These are phyloP conservation scores for Redunca redunca DNA, from an alignment of 2,113 vertebrate genomes.

Conservation along the genomic window DNA sequence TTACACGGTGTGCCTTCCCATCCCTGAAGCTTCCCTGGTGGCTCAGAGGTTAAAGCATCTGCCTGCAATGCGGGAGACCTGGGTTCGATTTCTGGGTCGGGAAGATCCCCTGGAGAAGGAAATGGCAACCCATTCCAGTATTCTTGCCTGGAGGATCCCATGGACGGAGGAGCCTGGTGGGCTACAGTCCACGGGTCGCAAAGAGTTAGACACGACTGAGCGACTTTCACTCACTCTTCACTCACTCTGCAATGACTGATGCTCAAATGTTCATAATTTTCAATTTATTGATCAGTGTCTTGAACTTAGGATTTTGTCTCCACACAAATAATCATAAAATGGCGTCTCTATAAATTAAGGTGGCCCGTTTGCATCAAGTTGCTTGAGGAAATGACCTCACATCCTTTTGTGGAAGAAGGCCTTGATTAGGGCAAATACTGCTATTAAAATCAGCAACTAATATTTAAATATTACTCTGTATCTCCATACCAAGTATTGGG, in stretches of 20 bases:
- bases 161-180: too few species aligned
- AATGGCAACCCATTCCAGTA: too few species aligned
- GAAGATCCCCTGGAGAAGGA: too few species aligned
- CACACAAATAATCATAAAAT: background rate
- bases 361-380: background rate
- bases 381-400: background rate
- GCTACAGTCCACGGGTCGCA: too few species aligned
- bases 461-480: background rate
- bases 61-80: too few species aligned
- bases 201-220: too few species aligned
- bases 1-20: background rate
- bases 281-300: background rate
- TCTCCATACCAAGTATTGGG: background rate
- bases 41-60: too few species aligned
- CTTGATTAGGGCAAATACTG: background rate
- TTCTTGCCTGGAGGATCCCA: too few species aligned
- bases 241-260: background rate
- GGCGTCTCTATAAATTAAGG: background rate
- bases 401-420: background rate
- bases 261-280: background rate
- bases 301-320: background rate
- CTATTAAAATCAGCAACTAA: background rate
- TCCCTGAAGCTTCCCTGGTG: too few species aligned
- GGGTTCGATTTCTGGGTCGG: rapidly evolving
- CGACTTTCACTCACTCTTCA: background rate